A percentile compares a stretch with the other conserved stretches of the same genome.
phyloP scores from a whole-genome alignment of 2,888 invertebrate species.

The Hedychridium roseum region DNA sequence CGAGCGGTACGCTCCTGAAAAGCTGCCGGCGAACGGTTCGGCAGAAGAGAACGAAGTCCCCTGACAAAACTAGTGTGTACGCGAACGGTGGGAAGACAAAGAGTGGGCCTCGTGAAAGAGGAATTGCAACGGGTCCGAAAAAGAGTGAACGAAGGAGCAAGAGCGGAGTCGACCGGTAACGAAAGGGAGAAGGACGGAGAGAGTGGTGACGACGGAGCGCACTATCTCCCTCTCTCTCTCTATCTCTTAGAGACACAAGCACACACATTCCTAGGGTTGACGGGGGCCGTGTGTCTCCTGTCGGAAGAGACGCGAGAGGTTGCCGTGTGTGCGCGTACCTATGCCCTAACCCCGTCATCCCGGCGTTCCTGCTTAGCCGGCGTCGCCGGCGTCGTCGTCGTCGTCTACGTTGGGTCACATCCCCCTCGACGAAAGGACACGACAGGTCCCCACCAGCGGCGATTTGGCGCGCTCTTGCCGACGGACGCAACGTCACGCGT shows the following conservation, averaged over 20 bases:
- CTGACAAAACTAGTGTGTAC: slow-evolving; percentile 17
- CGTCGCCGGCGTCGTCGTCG: slow-evolving; percentile 4
- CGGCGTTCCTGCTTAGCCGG: not conserved
- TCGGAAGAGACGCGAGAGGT: slow-evolving; percentile 42
- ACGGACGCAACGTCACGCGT: slow-evolving; percentile 47
- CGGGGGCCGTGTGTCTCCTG: no score
- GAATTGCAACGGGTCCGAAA: slow-evolving; percentile 11
- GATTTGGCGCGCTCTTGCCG: slow-evolving; percentile 23
- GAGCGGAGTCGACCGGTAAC: slow-evolving; percentile 19
- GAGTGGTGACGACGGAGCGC: slow-evolving; percentile 39
- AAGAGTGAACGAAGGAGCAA: slow-evolving; percentile 22
- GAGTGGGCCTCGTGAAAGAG: slow-evolving; percentile 12
- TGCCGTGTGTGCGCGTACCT: slow-evolving; percentile 47
- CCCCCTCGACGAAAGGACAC: slow-evolving; percentile 10
- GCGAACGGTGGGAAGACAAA: slow-evolving; percentile 9
- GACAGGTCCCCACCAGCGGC: slow-evolving; percentile 2
- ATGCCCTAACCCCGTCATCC: slow-evolving; percentile 43
- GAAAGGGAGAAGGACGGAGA: slow-evolving; percentile 15
- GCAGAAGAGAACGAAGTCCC: no score
- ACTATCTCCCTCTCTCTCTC: no score
- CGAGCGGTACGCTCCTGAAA: no score
- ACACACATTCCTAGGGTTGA: no score
- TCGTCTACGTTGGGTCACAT: slow-evolving; percentile 20
- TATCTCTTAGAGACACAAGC: no score
- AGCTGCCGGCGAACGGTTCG: no score